phyloP scores from a whole-genome alignment of 2,113 vertebrate species.

The Phylloscopus trochilus region DNA sequence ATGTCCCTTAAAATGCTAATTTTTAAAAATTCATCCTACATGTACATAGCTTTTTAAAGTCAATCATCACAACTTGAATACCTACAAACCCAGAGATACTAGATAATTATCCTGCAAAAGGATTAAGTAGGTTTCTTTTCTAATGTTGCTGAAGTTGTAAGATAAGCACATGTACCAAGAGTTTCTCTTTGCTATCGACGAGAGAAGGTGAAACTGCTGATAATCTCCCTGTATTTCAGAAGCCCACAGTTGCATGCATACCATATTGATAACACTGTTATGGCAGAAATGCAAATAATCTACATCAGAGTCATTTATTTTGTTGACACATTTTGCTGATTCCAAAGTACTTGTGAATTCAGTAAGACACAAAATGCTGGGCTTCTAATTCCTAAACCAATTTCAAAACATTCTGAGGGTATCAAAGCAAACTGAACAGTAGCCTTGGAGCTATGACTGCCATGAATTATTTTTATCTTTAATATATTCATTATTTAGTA shows the following conservation, averaged over 20 bases:
- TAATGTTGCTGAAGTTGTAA: neutral
- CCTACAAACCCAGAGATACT: neutral
- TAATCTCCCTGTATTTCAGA: neutral
- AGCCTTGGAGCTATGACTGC: neutral
- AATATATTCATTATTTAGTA: neutral
- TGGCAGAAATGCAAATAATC: slow-evolving; percentile 7
- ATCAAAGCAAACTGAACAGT: neutral
- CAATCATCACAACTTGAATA: neutral
- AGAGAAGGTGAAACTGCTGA: neutral
- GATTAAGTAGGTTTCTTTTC: neutral
- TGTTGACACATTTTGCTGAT: slow-evolving; percentile 3
- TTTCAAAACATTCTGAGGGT: slow-evolving; percentile 23
- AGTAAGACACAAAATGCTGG: neutral
- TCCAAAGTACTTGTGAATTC: neutral
- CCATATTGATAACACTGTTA: neutral
- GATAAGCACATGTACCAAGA: neutral
- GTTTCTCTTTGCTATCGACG: neutral
- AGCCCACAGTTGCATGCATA: neutral
- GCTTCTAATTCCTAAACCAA: slow-evolving; percentile 6
- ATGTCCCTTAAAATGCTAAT: neutral
- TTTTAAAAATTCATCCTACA: neutral
- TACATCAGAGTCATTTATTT: slow-evolving; percentile 7
- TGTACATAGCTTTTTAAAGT: accelerated
- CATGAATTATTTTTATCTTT: slow-evolving; percentile 8
- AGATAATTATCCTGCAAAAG: neutral